Conservation (phyloP, 30 jellyfish, hydroid and myxozoan genomes). For the Hydractinia echinata region DNA sequence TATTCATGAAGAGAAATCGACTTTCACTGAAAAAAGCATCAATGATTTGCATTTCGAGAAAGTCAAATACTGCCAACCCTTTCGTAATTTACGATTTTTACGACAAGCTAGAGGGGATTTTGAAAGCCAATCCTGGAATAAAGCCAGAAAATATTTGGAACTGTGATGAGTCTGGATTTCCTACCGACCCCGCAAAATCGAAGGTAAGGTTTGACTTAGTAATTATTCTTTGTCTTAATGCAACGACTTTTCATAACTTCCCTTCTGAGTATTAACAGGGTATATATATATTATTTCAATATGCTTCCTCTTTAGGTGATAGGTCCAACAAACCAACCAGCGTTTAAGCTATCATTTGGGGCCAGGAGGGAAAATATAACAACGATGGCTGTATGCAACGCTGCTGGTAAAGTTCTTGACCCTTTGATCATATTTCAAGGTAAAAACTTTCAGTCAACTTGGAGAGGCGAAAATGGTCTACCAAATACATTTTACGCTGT, state of each 20-base stretch:
- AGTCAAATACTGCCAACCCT: constrained; percentile 28
- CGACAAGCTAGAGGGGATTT: constrained; percentile 8
- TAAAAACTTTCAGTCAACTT: constrained; percentile 32
- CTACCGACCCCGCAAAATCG: constrained; percentile 10
- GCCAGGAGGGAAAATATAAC: constrained; percentile 26
- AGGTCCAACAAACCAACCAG: constrained; percentile 27
- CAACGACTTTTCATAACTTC: too few relatives aligned
- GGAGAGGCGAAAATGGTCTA: constrained; percentile 31
- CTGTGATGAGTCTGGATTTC: constrained; percentile 34
- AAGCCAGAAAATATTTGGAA: constrained; percentile 20
- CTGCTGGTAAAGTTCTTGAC: constrained; percentile 50
- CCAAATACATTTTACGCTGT: constrained; percentile 42
- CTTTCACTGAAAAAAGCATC: constrained; percentile 17
- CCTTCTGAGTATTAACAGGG: too few relatives aligned
- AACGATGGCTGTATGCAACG: constrained; percentile 43
- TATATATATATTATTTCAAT: too few relatives aligned
- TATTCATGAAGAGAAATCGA: background rate
- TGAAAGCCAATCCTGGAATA: constrained; percentile 9
- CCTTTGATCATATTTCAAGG: constrained; percentile 26
- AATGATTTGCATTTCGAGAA: constrained; percentile 24
- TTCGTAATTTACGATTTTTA: constrained; percentile 14
- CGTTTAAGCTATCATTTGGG: constrained; percentile 33
- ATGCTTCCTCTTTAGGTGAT: background rate
- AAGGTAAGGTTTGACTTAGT: background rate
- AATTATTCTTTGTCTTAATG: too few relatives aligned